phyloP scores from a whole-genome alignment of 1,140 invertebrate species.

The Stratiolaelaps scimitus region DNA sequence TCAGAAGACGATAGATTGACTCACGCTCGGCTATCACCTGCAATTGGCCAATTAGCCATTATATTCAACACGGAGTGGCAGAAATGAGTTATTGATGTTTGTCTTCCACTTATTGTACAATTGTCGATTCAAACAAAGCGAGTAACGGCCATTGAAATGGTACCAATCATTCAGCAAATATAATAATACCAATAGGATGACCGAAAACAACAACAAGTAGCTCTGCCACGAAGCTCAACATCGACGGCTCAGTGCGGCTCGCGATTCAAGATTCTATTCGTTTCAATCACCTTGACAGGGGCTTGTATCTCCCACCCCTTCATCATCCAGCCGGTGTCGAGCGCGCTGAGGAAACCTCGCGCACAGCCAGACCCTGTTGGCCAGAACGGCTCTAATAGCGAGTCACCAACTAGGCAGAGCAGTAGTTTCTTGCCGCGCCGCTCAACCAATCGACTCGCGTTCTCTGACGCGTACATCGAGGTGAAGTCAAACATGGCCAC shows the following conservation, averaged over 20 bases:
- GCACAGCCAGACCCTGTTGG: constrained; percentile 95
- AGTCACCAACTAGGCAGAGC: constrained; percentile 79
- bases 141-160: too few species aligned
- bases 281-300: constrained; percentile 1
- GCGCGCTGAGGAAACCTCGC: constrained; percentile 81
- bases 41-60: background rate
- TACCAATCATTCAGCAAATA: too few species aligned
- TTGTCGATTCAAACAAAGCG: too few species aligned
- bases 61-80: too few species aligned
- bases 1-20: constrained; percentile 45
- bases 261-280: too few species aligned
- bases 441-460: constrained; percentile 69
- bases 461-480: constrained; percentile 93
- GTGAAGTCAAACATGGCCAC: constrained; percentile 99
- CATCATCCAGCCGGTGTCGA: constrained; percentile 93
- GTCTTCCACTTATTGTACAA: too few species aligned
- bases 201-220: too few species aligned
- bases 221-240: too few species aligned
- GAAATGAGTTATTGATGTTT: too few species aligned
- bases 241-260: too few species aligned
- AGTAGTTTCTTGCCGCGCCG: constrained; percentile 63
- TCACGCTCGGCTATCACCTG: constrained; percentile 46
- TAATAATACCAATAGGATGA: too few species aligned
- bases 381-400: constrained; percentile 72
- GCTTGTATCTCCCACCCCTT: constrained; percentile 57